Conservation (phyloP, 2,888 invertebrate species). For the Lithophane socia region DNA sequence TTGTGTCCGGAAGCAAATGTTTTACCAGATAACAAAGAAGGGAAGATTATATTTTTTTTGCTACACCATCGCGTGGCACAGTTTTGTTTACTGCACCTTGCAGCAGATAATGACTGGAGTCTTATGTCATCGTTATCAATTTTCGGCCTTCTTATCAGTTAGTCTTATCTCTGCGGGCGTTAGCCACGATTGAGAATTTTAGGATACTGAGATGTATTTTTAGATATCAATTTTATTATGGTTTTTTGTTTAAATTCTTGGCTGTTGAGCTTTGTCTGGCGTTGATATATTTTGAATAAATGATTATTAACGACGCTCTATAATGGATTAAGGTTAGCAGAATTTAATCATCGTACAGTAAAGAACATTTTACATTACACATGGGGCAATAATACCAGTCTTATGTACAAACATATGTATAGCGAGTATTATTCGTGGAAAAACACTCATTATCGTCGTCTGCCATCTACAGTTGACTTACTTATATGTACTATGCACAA, state of each 20-base stretch:
- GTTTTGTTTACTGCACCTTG: slow-evolving; percentile 54
- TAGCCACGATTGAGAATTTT: slow-evolving; percentile 24
- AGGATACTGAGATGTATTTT: slow-evolving; percentile 11
- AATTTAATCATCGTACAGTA: slow-evolving; percentile 7
- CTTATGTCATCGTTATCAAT: slow-evolving; percentile 57
- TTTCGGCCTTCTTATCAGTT: slow-evolving; percentile 53
- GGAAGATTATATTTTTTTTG: slow-evolving; percentile 1
- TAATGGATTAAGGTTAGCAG: neutral
- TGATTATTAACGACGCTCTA: neutral
- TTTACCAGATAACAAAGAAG: slow-evolving; percentile 13
- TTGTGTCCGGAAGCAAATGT: slow-evolving; percentile 18
- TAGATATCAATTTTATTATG: neutral
- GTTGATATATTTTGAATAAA: neutral
- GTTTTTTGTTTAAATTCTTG: neutral
- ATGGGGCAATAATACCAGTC: slow-evolving; percentile 11
- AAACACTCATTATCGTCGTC: slow-evolving; percentile 77
- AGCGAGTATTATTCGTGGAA: slow-evolving; percentile 78
- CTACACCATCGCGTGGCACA: slow-evolving; percentile 8
- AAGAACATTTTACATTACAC: slow-evolving; percentile 5
- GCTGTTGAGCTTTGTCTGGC: neutral
- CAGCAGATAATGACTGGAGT: slow-evolving; percentile 42
- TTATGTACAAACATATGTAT: slow-evolving; percentile 24
- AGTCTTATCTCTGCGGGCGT: slow-evolving; percentile 34
- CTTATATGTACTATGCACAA: slow-evolving; percentile 54
- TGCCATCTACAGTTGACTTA: slow-evolving; percentile 78